Percentiles rank a stretch among this genome's conserved stretches.
Evolutionary conservation across 2,888 invertebrate genomes (phyloP).

Genomic region (Platycnemis pennipes): DNA sequence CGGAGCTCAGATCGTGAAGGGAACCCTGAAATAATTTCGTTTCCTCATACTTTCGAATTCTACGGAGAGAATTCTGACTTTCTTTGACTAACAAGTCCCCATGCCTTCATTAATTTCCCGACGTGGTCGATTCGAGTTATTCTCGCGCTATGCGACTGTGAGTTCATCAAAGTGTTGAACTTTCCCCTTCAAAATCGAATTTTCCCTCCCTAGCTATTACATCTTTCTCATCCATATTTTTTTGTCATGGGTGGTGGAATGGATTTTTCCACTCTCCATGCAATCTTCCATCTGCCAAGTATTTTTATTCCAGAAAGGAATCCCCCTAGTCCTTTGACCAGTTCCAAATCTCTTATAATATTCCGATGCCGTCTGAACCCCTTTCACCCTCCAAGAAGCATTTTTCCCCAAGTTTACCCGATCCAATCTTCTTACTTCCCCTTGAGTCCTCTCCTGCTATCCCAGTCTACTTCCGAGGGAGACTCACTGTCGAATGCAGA

Average conservation of each 20-base stretch:
- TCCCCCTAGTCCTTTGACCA: no score
- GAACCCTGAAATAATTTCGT: no score
- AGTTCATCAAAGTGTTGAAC: neutral
- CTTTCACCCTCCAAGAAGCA: neutral
- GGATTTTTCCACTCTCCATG: neutral
- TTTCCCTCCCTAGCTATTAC: neutral
- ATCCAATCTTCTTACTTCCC: neutral
- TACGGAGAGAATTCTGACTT: no score
- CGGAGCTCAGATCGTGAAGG: no score
- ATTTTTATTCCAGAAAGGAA: neutral
- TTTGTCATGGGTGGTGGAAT: neutral
- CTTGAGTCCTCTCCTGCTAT: no score
- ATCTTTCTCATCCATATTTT: neutral
- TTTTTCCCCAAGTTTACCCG: neutral
- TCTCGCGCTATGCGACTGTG: neutral
- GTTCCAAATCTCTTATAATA: slow-evolving; percentile 9
- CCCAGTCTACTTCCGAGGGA: neutral
- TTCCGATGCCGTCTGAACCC: slow-evolving; percentile 1
- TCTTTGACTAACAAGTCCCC: neutral
- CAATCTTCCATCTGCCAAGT: neutral
- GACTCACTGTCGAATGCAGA: neutral
- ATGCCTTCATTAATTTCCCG: neutral
- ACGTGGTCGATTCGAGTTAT: neutral
- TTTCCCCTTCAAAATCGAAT: neutral
- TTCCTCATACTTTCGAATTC: no score